These are phyloP conservation scores for Hipposideros armiger DNA, from an alignment of 2,113 vertebrate species.

Conservation along the genomic window DNA sequence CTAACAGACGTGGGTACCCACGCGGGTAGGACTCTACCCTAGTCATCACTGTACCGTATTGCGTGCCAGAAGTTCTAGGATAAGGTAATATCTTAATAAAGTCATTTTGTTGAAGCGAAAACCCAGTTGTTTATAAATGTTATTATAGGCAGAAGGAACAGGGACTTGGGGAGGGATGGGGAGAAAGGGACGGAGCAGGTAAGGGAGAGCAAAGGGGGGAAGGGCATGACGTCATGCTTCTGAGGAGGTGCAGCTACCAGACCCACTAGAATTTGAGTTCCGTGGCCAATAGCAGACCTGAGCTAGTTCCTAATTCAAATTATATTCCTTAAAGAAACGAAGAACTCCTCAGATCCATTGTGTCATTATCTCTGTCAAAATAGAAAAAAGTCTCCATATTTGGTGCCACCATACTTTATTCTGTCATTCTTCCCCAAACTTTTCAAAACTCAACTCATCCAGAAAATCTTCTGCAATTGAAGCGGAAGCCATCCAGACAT, in stretches of 20 bases:
- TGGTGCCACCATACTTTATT: slow-evolving; percentile 44
- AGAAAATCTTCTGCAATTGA: slow-evolving; percentile 52
- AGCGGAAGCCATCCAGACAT: slow-evolving; percentile 75
- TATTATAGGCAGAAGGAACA: too few relatives aligned
- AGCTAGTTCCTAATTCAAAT: background rate
- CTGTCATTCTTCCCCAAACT: slow-evolving; percentile 60
- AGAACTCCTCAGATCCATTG: background rate
- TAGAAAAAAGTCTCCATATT: slow-evolving; percentile 7
- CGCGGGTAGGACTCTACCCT: background rate
- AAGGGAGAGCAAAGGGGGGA: too few relatives aligned
- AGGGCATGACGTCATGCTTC: too few relatives aligned
- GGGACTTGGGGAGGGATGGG: too few relatives aligned
- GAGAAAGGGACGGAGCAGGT: too few relatives aligned
- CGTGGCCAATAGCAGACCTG: background rate
- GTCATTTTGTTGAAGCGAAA: background rate
- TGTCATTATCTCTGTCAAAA: background rate
- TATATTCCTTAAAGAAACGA: background rate
- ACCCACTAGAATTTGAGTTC: too few relatives aligned
- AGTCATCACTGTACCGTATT: background rate
- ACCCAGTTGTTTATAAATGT: background rate
- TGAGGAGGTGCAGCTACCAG: too few relatives aligned
- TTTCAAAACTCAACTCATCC: slow-evolving; percentile 75
- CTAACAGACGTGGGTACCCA: background rate
- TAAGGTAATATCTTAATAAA: background rate
- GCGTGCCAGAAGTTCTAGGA: background rate